Conservation (phyloP, 2,113 vertebrate species). For the Clarias batrachus region DNA sequence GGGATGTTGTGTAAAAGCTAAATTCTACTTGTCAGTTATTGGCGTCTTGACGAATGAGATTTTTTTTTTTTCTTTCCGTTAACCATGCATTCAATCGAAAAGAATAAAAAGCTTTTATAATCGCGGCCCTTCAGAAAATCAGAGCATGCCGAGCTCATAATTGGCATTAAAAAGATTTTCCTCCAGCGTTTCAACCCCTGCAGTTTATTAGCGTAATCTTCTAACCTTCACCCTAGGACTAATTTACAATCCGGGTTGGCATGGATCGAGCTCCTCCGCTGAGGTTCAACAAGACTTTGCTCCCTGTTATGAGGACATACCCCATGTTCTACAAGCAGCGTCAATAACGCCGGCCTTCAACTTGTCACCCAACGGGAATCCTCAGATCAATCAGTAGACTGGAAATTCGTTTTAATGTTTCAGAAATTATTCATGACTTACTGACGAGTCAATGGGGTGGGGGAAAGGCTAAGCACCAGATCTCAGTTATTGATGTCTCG, state of each 20-base stretch:
- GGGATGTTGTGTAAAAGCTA: not conserved
- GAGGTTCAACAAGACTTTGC: not conserved
- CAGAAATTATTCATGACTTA: not conserved
- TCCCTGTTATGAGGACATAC: not conserved
- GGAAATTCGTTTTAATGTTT: not conserved
- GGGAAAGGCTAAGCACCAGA: not conserved
- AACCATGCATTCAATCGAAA: not conserved
- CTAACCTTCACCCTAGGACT: conserved; percentile 6
- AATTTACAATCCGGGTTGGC: not conserved
- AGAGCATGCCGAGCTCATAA: not conserved
- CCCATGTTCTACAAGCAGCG: not conserved
- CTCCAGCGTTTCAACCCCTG: not conserved
- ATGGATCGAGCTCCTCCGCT: not conserved
- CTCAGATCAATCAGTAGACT: not conserved
- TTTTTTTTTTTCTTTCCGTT: not conserved
- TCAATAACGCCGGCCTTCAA: not conserved
- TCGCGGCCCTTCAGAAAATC: not conserved
- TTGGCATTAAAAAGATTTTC: not conserved
- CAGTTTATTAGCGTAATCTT: not conserved
- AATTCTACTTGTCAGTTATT: not conserved
- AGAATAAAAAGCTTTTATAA: not conserved
- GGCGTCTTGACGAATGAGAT: not conserved
- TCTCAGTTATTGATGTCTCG: not conserved
- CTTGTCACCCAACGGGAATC: not conserved
- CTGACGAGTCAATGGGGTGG: not conserved